Base-by-base conservation (phyloP, 2,888 invertebrate genomes). In the Polylopha cassiicola region DNA sequence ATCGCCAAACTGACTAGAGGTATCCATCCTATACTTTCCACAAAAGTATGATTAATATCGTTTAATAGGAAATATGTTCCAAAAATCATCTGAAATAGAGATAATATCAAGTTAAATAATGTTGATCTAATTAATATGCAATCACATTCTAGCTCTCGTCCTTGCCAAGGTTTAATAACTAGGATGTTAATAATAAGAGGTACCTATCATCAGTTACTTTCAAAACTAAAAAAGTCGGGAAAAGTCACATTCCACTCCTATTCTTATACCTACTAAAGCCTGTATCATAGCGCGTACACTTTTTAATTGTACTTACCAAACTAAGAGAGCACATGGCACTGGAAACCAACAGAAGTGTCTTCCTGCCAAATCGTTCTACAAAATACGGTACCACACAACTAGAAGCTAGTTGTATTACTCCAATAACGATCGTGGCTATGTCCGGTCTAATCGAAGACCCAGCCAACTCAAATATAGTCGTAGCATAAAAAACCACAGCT, bases 341-440 rank as follows among this genome's bases (percentile, higher is more conserved):
- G 0, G 68, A 68, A 1, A 61, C 24, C n/a, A 68, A 31, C 13
- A 69, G 10, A 10, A 70, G 36, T 2, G 54, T 51, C 26, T 52
- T 65, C 6, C 70, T 61, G 23, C 70, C 70, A 41, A 53, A 58
- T 42, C 52, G 60, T 7, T 71, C 67, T 4, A 71, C 52, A 32
- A 67, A 61, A 1, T 55, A 33, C 0, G 69, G 68, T 1, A 66
- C 53, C 0, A 66, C 51, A 1, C 57, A 38, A 34, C 62, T 51
- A 0, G 65, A 59, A 0, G 65, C n/a, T 1, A 67, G 32, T 24
- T 58, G 53, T 0, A 65, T 65, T 0, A 52, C 55, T 8, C 61
- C 62, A 22, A 61, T 53, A 5, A 58, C 54, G 8, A 71, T 71
- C 0, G 68, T 70, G 0, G 67, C 65, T 36, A 66, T 31, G 38